Evolutionary conservation across 2,797 vertebrate genomes (phyloP), one percentile per base, ranked within the genome.

Genomic region (Peromyscus attwateri): DNA sequence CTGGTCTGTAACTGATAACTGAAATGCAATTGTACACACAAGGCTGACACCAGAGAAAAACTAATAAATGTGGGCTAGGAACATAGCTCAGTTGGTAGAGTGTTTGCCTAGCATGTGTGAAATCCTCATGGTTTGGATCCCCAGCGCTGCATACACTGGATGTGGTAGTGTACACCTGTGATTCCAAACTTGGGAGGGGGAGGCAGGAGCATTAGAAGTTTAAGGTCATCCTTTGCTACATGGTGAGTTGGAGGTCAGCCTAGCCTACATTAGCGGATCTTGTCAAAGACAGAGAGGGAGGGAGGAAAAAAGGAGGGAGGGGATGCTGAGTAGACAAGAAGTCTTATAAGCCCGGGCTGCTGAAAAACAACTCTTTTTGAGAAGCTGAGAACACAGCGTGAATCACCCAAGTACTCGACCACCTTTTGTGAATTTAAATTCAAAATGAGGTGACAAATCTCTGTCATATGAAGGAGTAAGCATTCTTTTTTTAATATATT

Each of bases 361-460:
- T 87, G 73, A 80, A 89, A 96, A 87, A 82, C 77, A 90, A 79
- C 85, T 34, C 43, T 92, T 96, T n/a, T 70, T 75, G 31, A n/a
- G 83, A 90, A 76, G 34, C 55, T 84, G n/a, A 96, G 75, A 83
- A 91, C 68, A 57, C 27, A 66, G 12, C 5, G 10, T 64, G 84
- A 93, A 37, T 82, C 82, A 84, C 29, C 66, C 87, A 84, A 92
- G 52, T 43, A n/a, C 12, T 68, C 60, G 60, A 29, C 81, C 8
- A 80, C 57, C n/a, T 89, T 85, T 70, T 84, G 8, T 27, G 81
- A 82, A 60, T 96, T 95, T 94, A 88, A 93, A 93, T 91, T 92
- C n/a, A 87, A 96, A 95, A 91, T 16, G 60, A 95, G 77, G 80
- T 84, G 81, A 92, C 77, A 96, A 92, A 75, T 55, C 81, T 7